These are phyloP conservation scores for Melinopterus prodromus DNA, from an alignment of 2,888 invertebrate species.

Conservation along the genomic window DNA sequence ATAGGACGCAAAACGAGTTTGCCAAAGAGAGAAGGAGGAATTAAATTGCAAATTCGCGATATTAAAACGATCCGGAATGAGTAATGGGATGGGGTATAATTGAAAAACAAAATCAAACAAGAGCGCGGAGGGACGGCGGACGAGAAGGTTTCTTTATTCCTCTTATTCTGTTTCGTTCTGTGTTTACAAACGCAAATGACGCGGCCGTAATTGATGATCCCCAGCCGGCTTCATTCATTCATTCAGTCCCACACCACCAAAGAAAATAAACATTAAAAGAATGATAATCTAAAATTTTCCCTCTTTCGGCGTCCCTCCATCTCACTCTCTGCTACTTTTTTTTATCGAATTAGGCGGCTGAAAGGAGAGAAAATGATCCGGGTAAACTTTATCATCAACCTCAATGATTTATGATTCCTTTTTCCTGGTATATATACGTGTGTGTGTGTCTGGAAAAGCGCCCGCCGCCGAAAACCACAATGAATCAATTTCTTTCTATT, in stretches of 20 bases:
- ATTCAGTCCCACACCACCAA: constrained; percentile 24
- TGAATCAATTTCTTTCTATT: constrained; percentile 56
- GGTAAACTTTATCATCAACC: constrained; percentile 61
- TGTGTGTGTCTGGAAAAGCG: constrained; percentile 26
- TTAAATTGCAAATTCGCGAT: constrained; percentile 4
- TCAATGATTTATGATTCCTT: constrained; percentile 59
- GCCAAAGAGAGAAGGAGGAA: neutral
- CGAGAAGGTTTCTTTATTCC: constrained; percentile 13
- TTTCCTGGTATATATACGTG: constrained; percentile 40
- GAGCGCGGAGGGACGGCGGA: neutral
- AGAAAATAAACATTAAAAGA: constrained; percentile 59
- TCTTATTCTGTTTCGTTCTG: constrained; percentile 31
- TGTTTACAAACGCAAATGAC: constrained; percentile 38
- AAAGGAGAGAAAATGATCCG: constrained; percentile 56
- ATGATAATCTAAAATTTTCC: constrained; percentile 59
- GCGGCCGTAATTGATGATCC: constrained; percentile 38
- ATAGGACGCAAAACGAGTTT: neutral
- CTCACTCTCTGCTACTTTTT: constrained; percentile 28
- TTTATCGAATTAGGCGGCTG: constrained; percentile 53
- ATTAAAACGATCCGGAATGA: neutral
- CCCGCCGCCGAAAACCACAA: constrained; percentile 41
- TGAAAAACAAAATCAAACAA: constrained; percentile 22
- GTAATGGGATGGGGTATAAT: constrained; percentile 15
- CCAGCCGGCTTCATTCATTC: constrained; percentile 26
- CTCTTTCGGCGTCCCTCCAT: constrained; percentile 39